Evolutionary conservation across 2,888 invertebrate genomes (phyloP).

Genomic region (Sesamia inferens): DNA sequence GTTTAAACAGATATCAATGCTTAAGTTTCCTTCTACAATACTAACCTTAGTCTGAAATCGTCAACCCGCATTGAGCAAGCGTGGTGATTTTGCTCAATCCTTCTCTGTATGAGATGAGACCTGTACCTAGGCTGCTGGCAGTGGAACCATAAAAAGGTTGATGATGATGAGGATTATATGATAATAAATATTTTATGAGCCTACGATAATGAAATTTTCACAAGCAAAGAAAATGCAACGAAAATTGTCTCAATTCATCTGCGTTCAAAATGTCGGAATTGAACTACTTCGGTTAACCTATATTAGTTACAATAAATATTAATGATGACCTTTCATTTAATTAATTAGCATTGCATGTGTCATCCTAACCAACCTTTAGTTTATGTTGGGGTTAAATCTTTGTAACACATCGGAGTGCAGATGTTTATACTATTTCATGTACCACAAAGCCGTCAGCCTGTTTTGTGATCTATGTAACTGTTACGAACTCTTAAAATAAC

Average conservation of each 20-base stretch:
- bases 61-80: too few relatives aligned
- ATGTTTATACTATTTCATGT: not conserved
- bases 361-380: not conserved
- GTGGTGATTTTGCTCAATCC: too few relatives aligned
- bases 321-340: conserved; percentile 24
- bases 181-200: not conserved
- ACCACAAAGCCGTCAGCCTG: not conserved
- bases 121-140: too few relatives aligned
- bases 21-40: too few relatives aligned
- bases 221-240: not conserved
- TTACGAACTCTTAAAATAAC: too few relatives aligned
- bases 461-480: too few relatives aligned
- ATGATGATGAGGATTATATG: too few relatives aligned
- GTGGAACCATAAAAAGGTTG: too few relatives aligned
- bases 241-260: not conserved
- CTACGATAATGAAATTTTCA: not conserved
- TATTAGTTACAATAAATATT: conserved; percentile 12
- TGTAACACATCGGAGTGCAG: not conserved
- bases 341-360: conserved; percentile 20
- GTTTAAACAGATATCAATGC: too few relatives aligned
- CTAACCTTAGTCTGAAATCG: too few relatives aligned
- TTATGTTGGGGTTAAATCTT: not conserved
- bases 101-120: too few relatives aligned
- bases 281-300: not conserved
- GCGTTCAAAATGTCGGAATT: not conserved